Conservation (phyloP, 2,113 vertebrate species). For the Lepidothrix coronata region DNA sequence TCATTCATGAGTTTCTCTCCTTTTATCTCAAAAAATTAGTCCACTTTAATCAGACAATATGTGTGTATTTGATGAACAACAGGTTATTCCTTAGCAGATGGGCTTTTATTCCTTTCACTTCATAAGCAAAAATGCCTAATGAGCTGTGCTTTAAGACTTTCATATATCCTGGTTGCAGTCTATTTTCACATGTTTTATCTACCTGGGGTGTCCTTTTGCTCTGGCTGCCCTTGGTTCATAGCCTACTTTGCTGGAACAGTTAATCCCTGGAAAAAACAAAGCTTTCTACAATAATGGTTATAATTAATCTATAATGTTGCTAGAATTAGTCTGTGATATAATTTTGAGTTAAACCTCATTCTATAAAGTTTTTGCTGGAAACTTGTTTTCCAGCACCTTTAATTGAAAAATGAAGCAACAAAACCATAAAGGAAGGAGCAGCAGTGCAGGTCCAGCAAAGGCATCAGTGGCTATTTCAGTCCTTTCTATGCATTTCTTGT, state of each 20-base stretch:
- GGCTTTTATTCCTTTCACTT: not conserved
- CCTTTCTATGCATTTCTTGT: not conserved
- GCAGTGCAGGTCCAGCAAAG: not conserved
- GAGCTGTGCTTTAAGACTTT: not conserved
- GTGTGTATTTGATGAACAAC: not conserved
- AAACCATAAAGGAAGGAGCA: not conserved
- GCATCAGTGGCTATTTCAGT: not conserved
- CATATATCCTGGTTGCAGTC: not conserved
- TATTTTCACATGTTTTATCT: not conserved
- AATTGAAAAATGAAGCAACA: not conserved
- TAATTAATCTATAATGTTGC: not conserved
- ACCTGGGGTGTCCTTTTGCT: not conserved
- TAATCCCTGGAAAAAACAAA: not conserved
- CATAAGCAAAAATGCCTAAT: not conserved
- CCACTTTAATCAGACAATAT: constrained; percentile 5
- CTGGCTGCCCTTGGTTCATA: not conserved
- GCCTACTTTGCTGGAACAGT: not conserved
- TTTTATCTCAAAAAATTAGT: constrained; percentile 8
- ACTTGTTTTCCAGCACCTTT: not conserved
- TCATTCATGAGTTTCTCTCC: not conserved
- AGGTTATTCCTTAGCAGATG: constrained; percentile 25
- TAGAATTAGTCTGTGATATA: not conserved
- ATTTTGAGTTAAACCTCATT: not conserved
- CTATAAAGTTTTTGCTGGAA: not conserved
- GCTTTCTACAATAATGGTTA: not conserved